phyloP scores from a whole-genome alignment of 2,888 invertebrate genomes.

The Diogma glabrata region DNA sequence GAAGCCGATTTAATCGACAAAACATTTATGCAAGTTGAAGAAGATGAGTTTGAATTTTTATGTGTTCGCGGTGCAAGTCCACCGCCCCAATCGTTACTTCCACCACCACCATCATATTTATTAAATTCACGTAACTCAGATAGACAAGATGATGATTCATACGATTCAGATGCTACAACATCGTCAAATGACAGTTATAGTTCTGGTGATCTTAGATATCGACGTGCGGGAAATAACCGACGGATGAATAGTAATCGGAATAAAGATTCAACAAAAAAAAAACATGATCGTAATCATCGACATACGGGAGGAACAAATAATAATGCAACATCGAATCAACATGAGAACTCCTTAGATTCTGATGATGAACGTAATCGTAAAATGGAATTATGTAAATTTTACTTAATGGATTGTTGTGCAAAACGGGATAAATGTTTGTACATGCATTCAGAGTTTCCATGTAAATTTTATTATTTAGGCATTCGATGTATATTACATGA shows the following conservation, averaged over 20 bases:
- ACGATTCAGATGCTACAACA: constrained; percentile 41
- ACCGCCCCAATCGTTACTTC: constrained; percentile 25
- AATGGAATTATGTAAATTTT: constrained; percentile 93
- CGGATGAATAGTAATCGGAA: constrained; percentile 23
- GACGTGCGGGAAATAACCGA: constrained; percentile 36
- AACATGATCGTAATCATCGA: constrained; percentile 41
- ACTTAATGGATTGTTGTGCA: constrained; percentile 88
- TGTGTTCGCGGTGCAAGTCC: constrained; percentile 70
- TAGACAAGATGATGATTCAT: constrained; percentile 40
- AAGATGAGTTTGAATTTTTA: constrained; percentile 70
- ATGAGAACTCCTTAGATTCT: constrained; percentile 47
- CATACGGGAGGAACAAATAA: constrained; percentile 33
- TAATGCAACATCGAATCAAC: constrained; percentile 39
- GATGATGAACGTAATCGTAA: constrained; percentile 67
- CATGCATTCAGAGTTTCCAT: constrained; percentile 95
- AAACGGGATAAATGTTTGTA: constrained; percentile 92
- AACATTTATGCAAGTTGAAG: constrained; percentile 35
- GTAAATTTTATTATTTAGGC: constrained; percentile 93
- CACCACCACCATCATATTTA: constrained; percentile 17
- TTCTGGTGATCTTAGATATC: constrained; percentile 34
- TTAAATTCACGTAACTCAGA: constrained; percentile 15
- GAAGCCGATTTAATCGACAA: too few relatives aligned
- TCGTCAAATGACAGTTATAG: constrained; percentile 44
- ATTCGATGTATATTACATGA: constrained; percentile 61
- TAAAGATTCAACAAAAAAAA: constrained; percentile 40